These are phyloP conservation scores for Corapipo altera DNA, from an alignment of 2,113 vertebrate species.

Conservation along the genomic window DNA sequence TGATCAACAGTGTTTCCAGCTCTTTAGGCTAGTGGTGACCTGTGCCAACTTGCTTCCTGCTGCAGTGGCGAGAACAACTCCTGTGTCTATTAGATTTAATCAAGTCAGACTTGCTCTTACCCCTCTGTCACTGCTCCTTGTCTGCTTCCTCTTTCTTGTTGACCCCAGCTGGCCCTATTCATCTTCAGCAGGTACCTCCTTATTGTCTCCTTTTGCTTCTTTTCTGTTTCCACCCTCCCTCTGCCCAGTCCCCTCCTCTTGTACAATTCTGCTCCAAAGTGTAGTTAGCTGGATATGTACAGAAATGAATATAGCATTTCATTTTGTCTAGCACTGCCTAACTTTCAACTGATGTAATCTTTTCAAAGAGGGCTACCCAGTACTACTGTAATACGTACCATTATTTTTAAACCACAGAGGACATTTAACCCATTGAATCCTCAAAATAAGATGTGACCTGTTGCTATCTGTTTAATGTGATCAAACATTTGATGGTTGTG, in stretches of 20 bases:
- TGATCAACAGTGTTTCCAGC: not conserved
- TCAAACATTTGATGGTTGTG: not conserved
- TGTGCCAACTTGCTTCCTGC: not conserved
- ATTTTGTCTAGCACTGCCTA: not conserved
- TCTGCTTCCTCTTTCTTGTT: not conserved
- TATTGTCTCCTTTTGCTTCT: accelerated
- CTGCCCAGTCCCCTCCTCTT: not conserved
- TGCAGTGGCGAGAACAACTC: not conserved
- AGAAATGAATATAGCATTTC: not conserved
- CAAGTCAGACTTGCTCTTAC: not conserved
- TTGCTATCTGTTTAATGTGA: not conserved
- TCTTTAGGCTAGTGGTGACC: not conserved
- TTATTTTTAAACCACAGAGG: not conserved
- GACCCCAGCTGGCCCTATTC: not conserved
- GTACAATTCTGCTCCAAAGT: not conserved
- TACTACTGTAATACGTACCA: accelerated
- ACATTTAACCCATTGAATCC: not conserved
- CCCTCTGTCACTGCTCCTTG: not conserved
- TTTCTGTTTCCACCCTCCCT: not conserved
- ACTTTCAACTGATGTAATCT: not conserved
- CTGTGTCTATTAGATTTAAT: not conserved
- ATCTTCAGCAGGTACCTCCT: not conserved
- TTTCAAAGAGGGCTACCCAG: not conserved
- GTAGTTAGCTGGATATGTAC: not conserved
- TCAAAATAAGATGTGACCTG: not conserved